phyloP scores from a whole-genome alignment of 2,888 invertebrate species.

The Orthosia cruda region DNA sequence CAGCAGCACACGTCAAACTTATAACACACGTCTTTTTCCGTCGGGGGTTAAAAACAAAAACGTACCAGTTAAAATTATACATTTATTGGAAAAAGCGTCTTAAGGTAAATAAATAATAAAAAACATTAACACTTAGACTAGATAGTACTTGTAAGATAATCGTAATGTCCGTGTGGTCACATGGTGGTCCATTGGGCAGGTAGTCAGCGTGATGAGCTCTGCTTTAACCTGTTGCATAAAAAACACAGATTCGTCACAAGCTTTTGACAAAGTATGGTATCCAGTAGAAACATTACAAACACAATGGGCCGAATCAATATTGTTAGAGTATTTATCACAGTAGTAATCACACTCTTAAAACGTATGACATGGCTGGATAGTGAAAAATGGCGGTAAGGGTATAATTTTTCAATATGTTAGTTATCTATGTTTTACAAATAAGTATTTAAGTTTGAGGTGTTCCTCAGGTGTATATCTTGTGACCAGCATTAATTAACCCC shows the following conservation, averaged over 20 bases:
- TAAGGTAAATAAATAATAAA: slow-evolving; percentile 1
- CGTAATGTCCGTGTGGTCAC: neutral
- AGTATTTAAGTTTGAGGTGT: too few relatives aligned
- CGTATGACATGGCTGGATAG: neutral
- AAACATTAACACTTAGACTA: slow-evolving; percentile 1
- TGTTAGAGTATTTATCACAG: neutral
- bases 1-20: too few relatives aligned
- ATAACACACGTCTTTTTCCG: too few relatives aligned
- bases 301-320: neutral
- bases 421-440: too few relatives aligned
- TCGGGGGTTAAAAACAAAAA: too few relatives aligned
- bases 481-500: neutral
- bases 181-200: neutral
- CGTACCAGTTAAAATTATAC: slow-evolving; percentile 5
- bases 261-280: neutral
- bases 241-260: neutral
- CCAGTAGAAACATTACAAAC: neutral
- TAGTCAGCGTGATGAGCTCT: neutral
- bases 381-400: neutral
- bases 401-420: too few relatives aligned
- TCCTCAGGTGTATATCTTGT: neutral
- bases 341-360: neutral
- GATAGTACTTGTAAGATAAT: neutral
- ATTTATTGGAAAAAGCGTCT: slow-evolving; percentile 11
- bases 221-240: slow-evolving; percentile 1